Base-by-base conservation (phyloP, 2,888 invertebrate species). In the Cryptus armator region DNA sequence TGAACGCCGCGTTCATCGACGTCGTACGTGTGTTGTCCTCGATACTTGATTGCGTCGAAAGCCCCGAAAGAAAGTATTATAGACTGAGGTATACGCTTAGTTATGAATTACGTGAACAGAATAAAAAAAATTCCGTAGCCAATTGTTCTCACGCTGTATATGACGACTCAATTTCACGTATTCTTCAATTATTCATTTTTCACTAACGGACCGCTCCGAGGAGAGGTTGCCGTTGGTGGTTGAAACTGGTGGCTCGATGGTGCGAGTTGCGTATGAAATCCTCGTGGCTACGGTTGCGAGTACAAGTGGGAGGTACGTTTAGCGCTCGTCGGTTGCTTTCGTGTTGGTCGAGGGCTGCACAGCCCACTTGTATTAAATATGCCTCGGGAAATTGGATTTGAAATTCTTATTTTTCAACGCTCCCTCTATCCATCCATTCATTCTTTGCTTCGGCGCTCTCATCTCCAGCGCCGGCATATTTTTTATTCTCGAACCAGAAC, bases 351-450 rank as follows among this genome's bases (percentile, higher is more conserved):
- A 37, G 71, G 51, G 62, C 79, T 56, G 64, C 68, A 74, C 64
- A 51, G 59, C 70, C 37, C 67, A 19, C 53, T 44, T 53, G 89
- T 90, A 89, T 91, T 91, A 91, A 92, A 91, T 90, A 91, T 91
- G 90, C 90, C 89, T 89, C 83, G 89, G 90, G 89, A 92, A 91
- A 92, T 92, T 92, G 90, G 90, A 91, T 92, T 91, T 91, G 90
- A 91, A 92, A 91, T 91, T 92, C 91, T 91, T 92, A 91, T 91
- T 92, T 91, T 91, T 89, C 89, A 86, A 81, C 72, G 53, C 70
- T 74, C 62, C 24, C 68, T 62, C 62, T 62, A 62, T 62, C 66
- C 77, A 9, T 16, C 70, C 64, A 59, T 70, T 37, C 37, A 37
- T 43, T 19, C 14, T 68, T 51, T 46, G 70, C 62, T 51, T 37